Evolutionary conservation across 2,888 invertebrate genomes (phyloP), one percentile per base, ranked within the genome.

Genomic region (Synanthedon andrenaeformis): DNA sequence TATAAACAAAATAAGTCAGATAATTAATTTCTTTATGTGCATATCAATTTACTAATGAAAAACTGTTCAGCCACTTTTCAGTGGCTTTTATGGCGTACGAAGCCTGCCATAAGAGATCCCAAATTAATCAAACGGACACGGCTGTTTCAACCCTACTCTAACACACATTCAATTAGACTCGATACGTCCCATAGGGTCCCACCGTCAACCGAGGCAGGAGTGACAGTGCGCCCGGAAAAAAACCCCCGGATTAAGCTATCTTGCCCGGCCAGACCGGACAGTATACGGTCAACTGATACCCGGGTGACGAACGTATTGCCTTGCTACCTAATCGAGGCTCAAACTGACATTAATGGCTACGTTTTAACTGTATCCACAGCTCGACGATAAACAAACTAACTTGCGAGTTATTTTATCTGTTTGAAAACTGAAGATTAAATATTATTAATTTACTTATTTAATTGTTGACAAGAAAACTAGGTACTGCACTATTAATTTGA

Each of bases 171-270:
- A 45, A 45, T 45, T 45, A 45, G 13, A 45, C 45, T 45, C 45
- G 13, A 45, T 45, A 45, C 45, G 45, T 45, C 45, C 45, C 45
- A 45, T 45, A 45, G 45, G 45, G 45, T 45, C 14, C n/a, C 45
- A n/a, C n/a, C n/a, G 13, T 14, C 13, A 13, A n/a, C 13, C n/a
- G 45, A 45, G 13, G 8, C 13, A n/a, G 45, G 14, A 45, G 45
- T 45, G 45, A 45, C 45, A 45, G 45, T 45, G 45, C 6, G 45
- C 13, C 45, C 45, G 45, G 13, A 57, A 53, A 57, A 57, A 55
- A 42, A 54, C 52, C 56, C 56, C 51, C 42, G 59, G 61, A 61
- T 61, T 61, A 58, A 45, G 57, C 53, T 61, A 61, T 61, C 61
- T 55, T 48, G 28, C 48, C 17, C 52, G 49, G 50, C 52, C 56